These are phyloP conservation scores for Dipodomys spectabilis DNA, from an alignment of 2,113 vertebrate species.

Conservation along the genomic window DNA sequence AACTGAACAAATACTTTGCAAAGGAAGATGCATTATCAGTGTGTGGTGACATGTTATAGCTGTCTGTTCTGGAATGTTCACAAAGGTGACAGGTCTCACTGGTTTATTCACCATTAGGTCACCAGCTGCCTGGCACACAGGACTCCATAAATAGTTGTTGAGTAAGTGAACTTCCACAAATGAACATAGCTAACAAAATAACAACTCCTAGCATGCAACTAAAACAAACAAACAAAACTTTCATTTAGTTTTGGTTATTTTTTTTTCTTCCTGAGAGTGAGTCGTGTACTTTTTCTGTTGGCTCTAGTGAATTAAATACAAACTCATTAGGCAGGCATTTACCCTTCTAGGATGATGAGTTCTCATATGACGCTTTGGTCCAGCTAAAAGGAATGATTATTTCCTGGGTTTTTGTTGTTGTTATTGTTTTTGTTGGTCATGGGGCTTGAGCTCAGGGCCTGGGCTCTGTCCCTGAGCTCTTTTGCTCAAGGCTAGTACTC, in stretches of 20 bases:
- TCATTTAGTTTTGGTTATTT: neutral
- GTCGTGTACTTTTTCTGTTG: constrained; percentile 5
- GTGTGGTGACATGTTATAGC: neutral
- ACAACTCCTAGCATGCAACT: neutral
- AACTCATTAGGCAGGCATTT: neutral
- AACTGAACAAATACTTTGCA: neutral
- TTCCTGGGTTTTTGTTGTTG: neutral
- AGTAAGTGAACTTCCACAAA: neutral
- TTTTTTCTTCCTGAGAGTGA: neutral
- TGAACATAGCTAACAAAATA: neutral
- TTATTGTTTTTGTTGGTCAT: too few species aligned
- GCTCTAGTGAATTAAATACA: neutral
- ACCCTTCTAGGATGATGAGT: neutral
- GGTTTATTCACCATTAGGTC: neutral
- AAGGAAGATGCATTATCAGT: neutral
- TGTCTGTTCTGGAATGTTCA: neutral
- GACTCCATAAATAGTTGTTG: neutral
- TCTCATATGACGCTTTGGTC: constrained; percentile 10
- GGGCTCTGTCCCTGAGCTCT: too few species aligned
- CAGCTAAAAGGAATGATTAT: neutral
- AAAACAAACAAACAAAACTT: neutral
- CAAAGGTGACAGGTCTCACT: neutral
- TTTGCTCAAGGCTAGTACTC: too few species aligned
- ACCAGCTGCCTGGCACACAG: neutral
- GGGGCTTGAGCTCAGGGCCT: too few species aligned